Base-by-base conservation (phyloP, 2,888 invertebrate genomes). In the Adela reaumurella region DNA sequence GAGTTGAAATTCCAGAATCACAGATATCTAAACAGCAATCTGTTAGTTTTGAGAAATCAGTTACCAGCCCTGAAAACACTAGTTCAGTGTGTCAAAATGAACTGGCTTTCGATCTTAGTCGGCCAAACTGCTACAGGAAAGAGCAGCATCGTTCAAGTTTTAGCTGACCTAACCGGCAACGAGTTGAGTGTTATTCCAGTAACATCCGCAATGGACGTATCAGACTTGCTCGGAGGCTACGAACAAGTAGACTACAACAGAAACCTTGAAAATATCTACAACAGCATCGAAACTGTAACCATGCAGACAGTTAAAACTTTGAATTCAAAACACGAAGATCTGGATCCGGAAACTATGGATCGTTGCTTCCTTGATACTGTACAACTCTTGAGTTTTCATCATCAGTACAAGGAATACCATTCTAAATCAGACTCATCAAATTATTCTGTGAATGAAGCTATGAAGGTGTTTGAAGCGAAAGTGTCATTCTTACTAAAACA, bases 151-250 rank as follows among this genome's bases (percentile, higher is more conserved):
- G 86, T 95, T 19, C 86, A 88, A 63, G 80, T 89, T 45, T 68
- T 95, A 51, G 88, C 96, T 0, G 83, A 85, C 58, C 66, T 97
- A 48, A 82, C 85, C 1, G 92, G 92, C 1, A 85, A 85, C 56
- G 82, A 84, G 51, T 76, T 97, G 44, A 83, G 85, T 57, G 85
- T 89, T 0, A 74, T 97, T 51, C 85, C 90, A 11, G 89, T 97
- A 47, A 95, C 93, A 58, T 90, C 94, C 24, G 89, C 93, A 29
- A 96, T 94, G 88, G 97, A 97, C 62, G 94, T 96, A 0, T 92
- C 91, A 0, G 97, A 97, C 65, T 85, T 97, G 47, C 81, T 97
- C 1, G 99, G 99, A 47, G 95, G 97, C 53, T 99, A 97, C 71
- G 99, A 99, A 81, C 99, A 99, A 87, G 81, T 83, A 2, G 89